phyloP scores from a whole-genome alignment of 2,113 vertebrate species.

The Smithornis capensis region DNA sequence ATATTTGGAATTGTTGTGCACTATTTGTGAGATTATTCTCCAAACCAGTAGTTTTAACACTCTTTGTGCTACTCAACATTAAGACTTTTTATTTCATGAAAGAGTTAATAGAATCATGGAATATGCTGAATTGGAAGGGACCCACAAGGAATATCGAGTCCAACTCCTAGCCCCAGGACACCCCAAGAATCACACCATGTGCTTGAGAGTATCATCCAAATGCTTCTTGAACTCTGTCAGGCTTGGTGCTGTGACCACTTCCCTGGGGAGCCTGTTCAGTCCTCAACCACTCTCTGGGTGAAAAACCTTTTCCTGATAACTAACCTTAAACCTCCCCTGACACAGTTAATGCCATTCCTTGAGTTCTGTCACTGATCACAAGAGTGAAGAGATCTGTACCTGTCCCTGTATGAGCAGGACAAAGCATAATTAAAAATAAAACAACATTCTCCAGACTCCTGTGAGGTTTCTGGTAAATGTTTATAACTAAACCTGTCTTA shows the following conservation, averaged over 20 bases:
- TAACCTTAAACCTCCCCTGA: neutral
- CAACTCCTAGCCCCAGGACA: neutral
- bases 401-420: neutral
- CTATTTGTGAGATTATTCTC: neutral
- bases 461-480: neutral
- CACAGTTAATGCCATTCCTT: accelerated
- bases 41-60: neutral
- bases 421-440: neutral
- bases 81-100: neutral
- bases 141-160: neutral
- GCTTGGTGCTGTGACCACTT: neutral
- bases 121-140: neutral
- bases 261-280: neutral
- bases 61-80: neutral
- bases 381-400: neutral
- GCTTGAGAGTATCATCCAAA: neutral
- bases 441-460: neutral
- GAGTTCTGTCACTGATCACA: neutral
- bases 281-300: neutral
- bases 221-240: neutral
- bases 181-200: neutral
- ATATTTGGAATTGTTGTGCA: neutral
- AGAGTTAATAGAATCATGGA: neutral
- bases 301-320: neutral
- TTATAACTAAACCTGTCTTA: neutral